Base-by-base conservation (phyloP, 2,113 vertebrate genomes). In the Pholis gunnellus region DNA sequence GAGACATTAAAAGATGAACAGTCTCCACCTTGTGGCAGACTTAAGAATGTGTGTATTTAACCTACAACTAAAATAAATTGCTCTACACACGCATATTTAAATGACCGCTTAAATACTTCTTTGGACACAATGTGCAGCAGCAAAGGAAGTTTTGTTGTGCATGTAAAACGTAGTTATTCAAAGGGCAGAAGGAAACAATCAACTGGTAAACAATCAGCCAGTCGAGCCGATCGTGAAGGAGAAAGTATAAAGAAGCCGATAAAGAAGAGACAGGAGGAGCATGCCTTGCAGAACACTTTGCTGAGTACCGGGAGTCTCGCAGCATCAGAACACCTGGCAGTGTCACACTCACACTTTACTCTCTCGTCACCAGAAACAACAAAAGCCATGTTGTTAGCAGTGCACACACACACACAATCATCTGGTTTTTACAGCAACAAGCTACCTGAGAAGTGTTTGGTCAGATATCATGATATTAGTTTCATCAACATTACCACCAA, bases 301-400 rank as follows among this genome's bases (percentile, higher is more conserved):
- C 88, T 85, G 87, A 91, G 83, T 87, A 78, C 83, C 80, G 64
- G 29, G 82, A 87, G 78, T 87, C 57, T 57, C 84, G 91, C 90
- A 76, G 92, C 86, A 90, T 89, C 87, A 88, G 91, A 92, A 90
- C 90, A 93, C 92, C 89, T 92, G 88, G 79, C 82, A 88, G 84
- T 73, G 81, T 88, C 74, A 65, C 75, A 84, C 14, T 87, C 44
- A 86, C 50, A 79, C 72, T 42, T 9, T 18, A 79, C 72, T 42
- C 11, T 18, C 78, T 75, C 52, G 44, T 38, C 40, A 79, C 46
- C 40, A 9, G 79, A 66, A 88, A 82, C 75, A 86, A 57, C 57
- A 87, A 82, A 84, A 81, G 86, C 74, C 89, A 82, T 27, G 56
- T 79, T 57, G 69, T 86, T 80, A 89, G 84, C 78, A 34, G 66